Evolutionary conservation across 2,888 invertebrate species (phyloP), one percentile per base, ranked within the genome.

Genomic region (Syritta pipiens): DNA sequence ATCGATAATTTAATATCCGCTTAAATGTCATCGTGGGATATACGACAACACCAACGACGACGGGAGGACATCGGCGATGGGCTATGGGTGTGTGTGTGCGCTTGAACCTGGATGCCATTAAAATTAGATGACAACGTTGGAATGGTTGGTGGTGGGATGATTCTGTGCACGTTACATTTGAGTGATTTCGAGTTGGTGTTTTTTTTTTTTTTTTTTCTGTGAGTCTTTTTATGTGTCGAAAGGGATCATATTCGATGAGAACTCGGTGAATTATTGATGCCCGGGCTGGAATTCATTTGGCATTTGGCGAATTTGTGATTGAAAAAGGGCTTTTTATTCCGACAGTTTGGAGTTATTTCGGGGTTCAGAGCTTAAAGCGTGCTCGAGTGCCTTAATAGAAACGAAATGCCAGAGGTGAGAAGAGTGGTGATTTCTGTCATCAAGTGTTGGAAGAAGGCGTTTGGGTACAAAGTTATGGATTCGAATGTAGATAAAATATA

Each of bases 1-100:
- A 74, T 79, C 79, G 74, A 79, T 79, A 74, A 72, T 60, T 72
- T 67, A 79, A 72, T 74, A 74, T 79, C 72, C 79, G 65, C 55
- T 79, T 60, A 53, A 65, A 77, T 77, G 71, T 77, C 77, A 65
- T 59, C 42, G 65, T 40, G 10, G 53, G 17, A 17, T 49, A 55
- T 26, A 57, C 28, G 37, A 20, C 10, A 12, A 4, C n/a, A n/a
- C 37, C 7, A 28, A n/a, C n/a, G n/a, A n/a, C n/a, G 19, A 17
- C 5, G 20, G 10, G 35, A 9, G 22, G 35, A 7, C 4, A 7
- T n/a, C 6, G 37, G 20, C 20, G 28, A 32, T 40, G 37, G 26
- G 51, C n/a, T 3, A 14, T 40, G 32, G 22, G 17, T 9, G 19
- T 20, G 35, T 22, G 20, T 7, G 10, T 22, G 17, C 40, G 22